Conservation (phyloP, 2,113 vertebrate species). For the Rhizomys pruinosus region DNA sequence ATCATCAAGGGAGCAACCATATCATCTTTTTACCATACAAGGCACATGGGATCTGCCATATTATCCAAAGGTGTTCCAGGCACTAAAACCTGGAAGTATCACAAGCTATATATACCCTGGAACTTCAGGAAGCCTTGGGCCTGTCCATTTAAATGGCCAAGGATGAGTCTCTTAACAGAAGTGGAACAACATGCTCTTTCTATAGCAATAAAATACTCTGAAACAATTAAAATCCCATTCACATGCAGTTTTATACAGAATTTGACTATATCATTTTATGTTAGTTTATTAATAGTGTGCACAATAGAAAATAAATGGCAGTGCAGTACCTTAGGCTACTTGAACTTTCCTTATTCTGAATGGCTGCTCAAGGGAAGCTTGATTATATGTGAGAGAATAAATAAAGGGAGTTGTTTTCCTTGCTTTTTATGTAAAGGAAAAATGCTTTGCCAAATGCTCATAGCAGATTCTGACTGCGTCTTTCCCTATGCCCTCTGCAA, state of each 20-base stretch:
- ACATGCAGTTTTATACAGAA: not conserved
- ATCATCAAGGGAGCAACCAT: not conserved
- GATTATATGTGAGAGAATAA: constrained; percentile 34
- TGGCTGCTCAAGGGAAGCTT: not conserved
- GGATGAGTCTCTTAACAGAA: not conserved
- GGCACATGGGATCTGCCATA: not conserved
- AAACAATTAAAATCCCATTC: not conserved
- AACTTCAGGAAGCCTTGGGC: not conserved
- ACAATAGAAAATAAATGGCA: not conserved
- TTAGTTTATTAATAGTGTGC: not conserved
- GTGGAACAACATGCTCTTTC: not conserved
- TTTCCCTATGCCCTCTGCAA: constrained; percentile 51
- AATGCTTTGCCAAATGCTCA: constrained; percentile 52
- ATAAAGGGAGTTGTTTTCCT: constrained; percentile 1
- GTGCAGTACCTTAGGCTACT: not conserved
- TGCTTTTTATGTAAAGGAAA: constrained; percentile 50
- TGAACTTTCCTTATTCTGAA: not conserved
- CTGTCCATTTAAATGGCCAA: not conserved
- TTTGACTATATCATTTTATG: not conserved
- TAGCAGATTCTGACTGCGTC: constrained; percentile 33
- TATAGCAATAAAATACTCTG: not conserved
- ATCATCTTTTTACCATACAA: not conserved
- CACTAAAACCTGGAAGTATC: not conserved
- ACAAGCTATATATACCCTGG: accelerated
- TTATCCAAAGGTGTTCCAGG: not conserved